phyloP scores from a whole-genome alignment of 2,888 invertebrate genomes.

The Caenorhabditis angaria region DNA sequence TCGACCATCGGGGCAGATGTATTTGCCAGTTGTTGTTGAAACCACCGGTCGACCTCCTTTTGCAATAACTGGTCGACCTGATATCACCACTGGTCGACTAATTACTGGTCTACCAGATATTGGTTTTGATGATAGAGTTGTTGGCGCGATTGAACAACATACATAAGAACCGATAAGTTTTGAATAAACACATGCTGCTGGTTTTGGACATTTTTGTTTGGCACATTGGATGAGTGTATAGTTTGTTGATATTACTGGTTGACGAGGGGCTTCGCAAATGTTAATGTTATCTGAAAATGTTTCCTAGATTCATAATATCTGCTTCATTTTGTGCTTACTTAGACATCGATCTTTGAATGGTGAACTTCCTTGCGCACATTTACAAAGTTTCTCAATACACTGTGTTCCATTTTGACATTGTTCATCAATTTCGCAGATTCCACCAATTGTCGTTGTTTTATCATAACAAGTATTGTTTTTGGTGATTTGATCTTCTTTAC shows the following conservation, averaged over 20 bases:
- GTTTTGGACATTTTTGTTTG: constrained; percentile 42
- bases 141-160: constrained; percentile 42
- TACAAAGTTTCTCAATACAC: constrained; percentile 46
- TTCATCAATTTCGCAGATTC: constrained; percentile 43
- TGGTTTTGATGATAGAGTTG: neutral
- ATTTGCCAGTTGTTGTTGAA: constrained; percentile 6
- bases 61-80: constrained; percentile 7
- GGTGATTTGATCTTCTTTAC: constrained; percentile 16
- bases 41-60: constrained; percentile 15
- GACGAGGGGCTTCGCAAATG: constrained; percentile 35
- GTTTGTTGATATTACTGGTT: constrained; percentile 29
- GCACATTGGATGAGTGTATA: constrained; percentile 40
- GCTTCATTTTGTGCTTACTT: too few species aligned
- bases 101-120: constrained; percentile 10
- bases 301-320: too few species aligned
- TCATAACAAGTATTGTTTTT: constrained; percentile 1
- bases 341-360: constrained; percentile 61
- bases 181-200: constrained; percentile 43
- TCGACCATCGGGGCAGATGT: constrained; percentile 52
- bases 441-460: constrained; percentile 43
- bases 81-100: neutral
- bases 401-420: constrained; percentile 60
- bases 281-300: constrained; percentile 42
- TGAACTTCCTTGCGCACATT: constrained; percentile 53
- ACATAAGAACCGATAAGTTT: constrained; percentile 47